phyloP scores from a whole-genome alignment of 2,113 vertebrate species.

The Catharus minimus region DNA sequence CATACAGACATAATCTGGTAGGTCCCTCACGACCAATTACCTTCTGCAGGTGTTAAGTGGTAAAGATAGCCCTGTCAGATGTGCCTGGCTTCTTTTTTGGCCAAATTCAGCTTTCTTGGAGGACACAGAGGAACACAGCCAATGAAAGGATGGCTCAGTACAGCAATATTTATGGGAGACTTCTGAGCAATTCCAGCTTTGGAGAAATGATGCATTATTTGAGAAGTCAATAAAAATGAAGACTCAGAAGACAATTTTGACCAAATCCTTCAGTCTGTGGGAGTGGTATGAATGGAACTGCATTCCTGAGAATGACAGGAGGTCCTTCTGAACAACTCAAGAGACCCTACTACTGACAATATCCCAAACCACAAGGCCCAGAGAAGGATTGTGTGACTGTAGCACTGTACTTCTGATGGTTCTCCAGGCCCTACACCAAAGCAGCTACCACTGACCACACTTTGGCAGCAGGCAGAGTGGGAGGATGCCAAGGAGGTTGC shows the following conservation, averaged over 20 bases:
- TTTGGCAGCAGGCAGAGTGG: background rate
- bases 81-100: background rate
- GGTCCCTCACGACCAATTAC: background rate
- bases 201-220: background rate
- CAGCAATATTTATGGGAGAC: background rate
- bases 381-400: background rate
- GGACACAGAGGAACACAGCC: background rate
- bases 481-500: background rate
- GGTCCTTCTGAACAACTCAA: background rate
- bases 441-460: background rate
- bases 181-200: background rate
- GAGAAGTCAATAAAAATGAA: background rate
- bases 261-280: background rate
- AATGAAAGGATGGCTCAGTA: background rate
- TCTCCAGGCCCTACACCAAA: background rate
- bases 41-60: constrained; percentile 13
- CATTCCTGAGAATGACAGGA: no score
- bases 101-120: background rate
- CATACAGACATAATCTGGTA: background rate
- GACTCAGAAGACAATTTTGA: background rate
- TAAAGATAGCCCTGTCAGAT: background rate
- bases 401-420: background rate
- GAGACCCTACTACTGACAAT: background rate
- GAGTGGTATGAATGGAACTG: background rate
- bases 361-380: background rate